Evolutionary conservation across 2,797 vertebrate species (phyloP).

Genomic region (Chelmon rostratus): DNA sequence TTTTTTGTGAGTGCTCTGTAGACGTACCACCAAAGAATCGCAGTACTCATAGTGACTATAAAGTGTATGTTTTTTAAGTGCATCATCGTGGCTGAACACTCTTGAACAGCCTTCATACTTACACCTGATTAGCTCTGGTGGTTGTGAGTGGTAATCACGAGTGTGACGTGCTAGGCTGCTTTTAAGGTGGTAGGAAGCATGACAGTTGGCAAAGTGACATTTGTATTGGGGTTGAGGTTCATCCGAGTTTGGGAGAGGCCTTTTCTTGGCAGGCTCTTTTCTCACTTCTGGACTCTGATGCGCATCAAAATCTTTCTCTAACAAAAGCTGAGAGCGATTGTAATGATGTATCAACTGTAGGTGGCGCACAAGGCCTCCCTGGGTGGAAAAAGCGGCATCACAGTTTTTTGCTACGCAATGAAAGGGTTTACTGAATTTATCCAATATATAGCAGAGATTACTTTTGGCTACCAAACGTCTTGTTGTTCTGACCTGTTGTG

Average conservation of each 20-base stretch:
- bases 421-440: constrained; percentile 96
- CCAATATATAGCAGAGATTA: constrained; percentile 94
- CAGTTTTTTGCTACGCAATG: constrained; percentile 97
- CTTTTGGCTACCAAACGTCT: constrained; percentile 92
- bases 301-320: constrained; percentile 90
- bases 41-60: constrained; percentile 91
- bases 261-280: constrained; percentile 85
- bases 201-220: constrained; percentile 91
- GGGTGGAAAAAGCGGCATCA: constrained; percentile 92
- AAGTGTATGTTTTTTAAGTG: constrained; percentile 91
- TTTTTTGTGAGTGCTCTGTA: constrained; percentile 90
- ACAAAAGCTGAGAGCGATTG: constrained; percentile 93
- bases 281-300: constrained; percentile 79
- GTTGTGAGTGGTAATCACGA: constrained; percentile 76
- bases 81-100: constrained; percentile 89
- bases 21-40: constrained; percentile 90
- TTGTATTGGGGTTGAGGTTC: constrained; percentile 89
- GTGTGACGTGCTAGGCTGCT: constrained; percentile 93
- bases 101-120: constrained; percentile 92
- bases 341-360: constrained; percentile 94
- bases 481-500: constrained; percentile 89
- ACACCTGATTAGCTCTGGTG: constrained; percentile 85
- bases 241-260: constrained; percentile 69
- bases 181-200: constrained; percentile 92
- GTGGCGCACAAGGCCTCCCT: constrained; percentile 94